Percentiles rank a stretch among this genome's conserved stretches.
phyloP scores from a whole-genome alignment of 1,140 invertebrate species.

The Papilio glaucus region DNA sequence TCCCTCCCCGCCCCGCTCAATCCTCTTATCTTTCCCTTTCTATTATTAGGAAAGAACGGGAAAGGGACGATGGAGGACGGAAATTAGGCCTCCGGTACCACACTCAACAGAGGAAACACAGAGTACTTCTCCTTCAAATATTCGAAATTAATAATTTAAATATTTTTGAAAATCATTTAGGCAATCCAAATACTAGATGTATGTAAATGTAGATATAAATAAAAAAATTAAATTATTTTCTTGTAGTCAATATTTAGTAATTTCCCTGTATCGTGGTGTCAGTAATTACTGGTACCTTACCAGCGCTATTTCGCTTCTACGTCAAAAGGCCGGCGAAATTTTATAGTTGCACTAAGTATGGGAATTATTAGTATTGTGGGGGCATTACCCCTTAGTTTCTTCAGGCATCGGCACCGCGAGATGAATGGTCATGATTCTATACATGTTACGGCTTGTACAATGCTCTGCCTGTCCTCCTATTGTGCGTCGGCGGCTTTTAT shows the following conservation, averaged over 20 bases:
- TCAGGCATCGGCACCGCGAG: constrained; percentile 54
- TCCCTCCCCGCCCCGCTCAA: too few relatives aligned
- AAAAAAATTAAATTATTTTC: neutral
- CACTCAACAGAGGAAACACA: too few relatives aligned
- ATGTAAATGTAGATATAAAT: constrained; percentile 7
- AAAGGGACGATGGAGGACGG: too few relatives aligned
- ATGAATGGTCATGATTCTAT: constrained; percentile 66
- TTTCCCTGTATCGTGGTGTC: neutral
- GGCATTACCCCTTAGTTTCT: constrained; percentile 60
- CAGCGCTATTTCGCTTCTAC: constrained; percentile 24
- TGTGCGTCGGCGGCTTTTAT: constrained; percentile 73
- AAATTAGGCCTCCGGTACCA: too few relatives aligned
- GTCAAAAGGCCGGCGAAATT: constrained; percentile 47
- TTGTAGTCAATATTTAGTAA: neutral
- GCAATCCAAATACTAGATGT: too few relatives aligned
- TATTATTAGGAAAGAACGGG: too few relatives aligned
- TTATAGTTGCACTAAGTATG: constrained; percentile 43
- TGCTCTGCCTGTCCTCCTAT: constrained; percentile 64
- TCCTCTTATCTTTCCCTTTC: too few relatives aligned
- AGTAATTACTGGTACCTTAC: constrained; percentile 23
- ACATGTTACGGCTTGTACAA: constrained; percentile 62
- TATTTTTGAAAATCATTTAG: too few relatives aligned
- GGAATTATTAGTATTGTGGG: constrained; percentile 69
- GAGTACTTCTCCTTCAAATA: too few relatives aligned
- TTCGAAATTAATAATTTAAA: too few relatives aligned